These are phyloP conservation scores for Cryptomyrus ogoouensis DNA, from an alignment of 2,113 vertebrate species.

Conservation along the genomic window DNA sequence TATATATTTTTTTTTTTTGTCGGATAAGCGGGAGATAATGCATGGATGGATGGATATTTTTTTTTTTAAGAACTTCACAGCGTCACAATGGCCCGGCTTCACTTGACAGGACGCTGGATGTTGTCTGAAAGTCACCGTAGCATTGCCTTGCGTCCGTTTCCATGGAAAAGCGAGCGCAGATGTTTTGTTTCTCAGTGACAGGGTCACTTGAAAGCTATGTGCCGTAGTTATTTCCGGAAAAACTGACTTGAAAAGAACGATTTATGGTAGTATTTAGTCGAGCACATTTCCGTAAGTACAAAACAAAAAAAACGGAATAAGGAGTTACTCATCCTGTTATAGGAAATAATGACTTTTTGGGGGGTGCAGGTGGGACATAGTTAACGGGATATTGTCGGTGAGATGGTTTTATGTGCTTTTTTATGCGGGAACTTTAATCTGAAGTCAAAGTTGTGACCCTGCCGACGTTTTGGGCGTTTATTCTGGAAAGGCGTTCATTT, in stretches of 20 bases:
- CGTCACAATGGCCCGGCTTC: neutral
- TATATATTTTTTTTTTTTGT: too few relatives aligned
- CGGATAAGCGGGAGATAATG: too few relatives aligned
- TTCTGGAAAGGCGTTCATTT: neutral
- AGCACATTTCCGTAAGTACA: neutral
- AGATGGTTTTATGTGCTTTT: neutral
- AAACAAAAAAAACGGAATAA: neutral
- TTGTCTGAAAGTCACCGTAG: constrained; percentile 16
- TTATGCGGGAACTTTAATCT: neutral
- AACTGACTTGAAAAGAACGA: neutral
- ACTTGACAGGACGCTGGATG: constrained; percentile 30
- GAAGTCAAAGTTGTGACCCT: neutral
- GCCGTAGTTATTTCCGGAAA: constrained; percentile 27
- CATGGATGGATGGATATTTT: too few relatives aligned
- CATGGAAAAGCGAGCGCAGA: constrained; percentile 34
- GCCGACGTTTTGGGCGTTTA: constrained; percentile 20
- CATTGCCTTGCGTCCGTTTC: constrained; percentile 21
- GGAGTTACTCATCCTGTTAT: neutral
- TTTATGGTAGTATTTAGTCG: constrained; percentile 29
- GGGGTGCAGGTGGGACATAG: neutral
- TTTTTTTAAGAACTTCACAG: constrained; percentile 38
- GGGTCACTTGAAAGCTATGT: constrained; percentile 22
- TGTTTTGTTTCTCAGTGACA: constrained; percentile 21
- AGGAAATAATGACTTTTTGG: neutral
- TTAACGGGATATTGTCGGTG: neutral